phyloP scores from a whole-genome alignment of 2,888 invertebrate genomes.

The Ornithoptera priamus region DNA sequence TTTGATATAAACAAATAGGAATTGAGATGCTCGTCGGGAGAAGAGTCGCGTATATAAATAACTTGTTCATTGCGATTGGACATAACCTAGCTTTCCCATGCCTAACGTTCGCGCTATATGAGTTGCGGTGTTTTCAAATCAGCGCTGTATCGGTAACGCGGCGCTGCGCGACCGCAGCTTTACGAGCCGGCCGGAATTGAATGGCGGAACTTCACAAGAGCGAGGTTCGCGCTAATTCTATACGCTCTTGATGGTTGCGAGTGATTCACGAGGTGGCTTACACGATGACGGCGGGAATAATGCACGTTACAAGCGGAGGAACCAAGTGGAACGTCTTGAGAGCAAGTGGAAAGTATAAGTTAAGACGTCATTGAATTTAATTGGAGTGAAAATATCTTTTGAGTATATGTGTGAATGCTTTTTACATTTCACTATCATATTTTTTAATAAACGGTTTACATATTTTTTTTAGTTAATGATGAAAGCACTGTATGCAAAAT shows the following conservation, averaged over 20 bases:
- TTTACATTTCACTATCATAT: too few relatives aligned
- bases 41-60: background rate
- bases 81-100: slow-evolving; percentile 25
- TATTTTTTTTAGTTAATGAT: too few relatives aligned
- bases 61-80: background rate
- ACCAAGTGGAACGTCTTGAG: background rate
- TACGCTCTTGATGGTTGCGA: slow-evolving; percentile 31
- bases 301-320: background rate
- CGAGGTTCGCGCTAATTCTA: slow-evolving; percentile 36
- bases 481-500: too few relatives aligned
- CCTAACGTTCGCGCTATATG: slow-evolving; percentile 28
- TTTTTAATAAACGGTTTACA: too few relatives aligned
- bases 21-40: background rate
- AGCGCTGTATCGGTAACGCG: slow-evolving; percentile 50
- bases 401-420: too few relatives aligned
- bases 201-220: slow-evolving; percentile 60
- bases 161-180: slow-evolving; percentile 58
- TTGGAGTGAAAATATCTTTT: too few relatives aligned
- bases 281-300: slow-evolving; percentile 5
- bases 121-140: slow-evolving; percentile 72
- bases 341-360: background rate
- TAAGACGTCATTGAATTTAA: background rate
- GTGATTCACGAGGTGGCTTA: slow-evolving; percentile 26
- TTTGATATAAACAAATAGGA: background rate
- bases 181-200: slow-evolving; percentile 61